Conservation (phyloP, 2,113 vertebrate genomes). For the Calidris pygmaea region DNA sequence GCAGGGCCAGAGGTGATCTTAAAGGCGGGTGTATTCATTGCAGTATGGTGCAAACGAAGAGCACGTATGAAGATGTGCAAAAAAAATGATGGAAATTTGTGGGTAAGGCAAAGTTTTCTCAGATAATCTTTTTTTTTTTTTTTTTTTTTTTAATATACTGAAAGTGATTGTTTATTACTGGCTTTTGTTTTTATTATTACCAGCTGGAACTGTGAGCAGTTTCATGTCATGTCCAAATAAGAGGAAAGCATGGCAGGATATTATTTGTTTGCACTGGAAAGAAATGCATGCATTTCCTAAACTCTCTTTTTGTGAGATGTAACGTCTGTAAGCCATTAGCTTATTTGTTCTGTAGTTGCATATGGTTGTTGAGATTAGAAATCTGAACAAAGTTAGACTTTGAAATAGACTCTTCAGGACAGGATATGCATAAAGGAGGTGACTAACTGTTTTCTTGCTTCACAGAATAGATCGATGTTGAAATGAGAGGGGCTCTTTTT, state of each 20-base stretch:
- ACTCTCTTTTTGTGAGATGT: not conserved
- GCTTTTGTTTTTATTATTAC: not conserved
- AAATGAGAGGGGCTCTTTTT: not conserved
- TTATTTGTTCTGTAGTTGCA: not conserved
- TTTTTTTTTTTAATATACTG: not conserved
- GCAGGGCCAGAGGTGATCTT: not conserved
- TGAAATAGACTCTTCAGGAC: not conserved
- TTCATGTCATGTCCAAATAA: not conserved
- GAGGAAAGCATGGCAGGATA: not conserved
- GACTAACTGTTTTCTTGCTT: not conserved
- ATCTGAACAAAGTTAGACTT: not conserved
- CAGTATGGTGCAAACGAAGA: not conserved
- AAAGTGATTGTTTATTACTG: not conserved
- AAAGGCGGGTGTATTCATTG: not conserved
- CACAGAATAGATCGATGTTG: not conserved
- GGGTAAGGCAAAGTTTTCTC: not conserved
- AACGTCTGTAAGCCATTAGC: not conserved
- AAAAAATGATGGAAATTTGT: not conserved
- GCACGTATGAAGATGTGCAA: not conserved
- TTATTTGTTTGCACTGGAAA: not conserved
- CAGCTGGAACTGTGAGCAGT: not conserved
- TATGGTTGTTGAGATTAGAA: not conserved
- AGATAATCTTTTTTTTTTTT: not conserved
- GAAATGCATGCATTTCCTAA: not conserved
- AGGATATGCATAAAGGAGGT: not conserved